phyloP scores from a whole-genome alignment of 2,888 invertebrate species.

The Idaea straminata region DNA sequence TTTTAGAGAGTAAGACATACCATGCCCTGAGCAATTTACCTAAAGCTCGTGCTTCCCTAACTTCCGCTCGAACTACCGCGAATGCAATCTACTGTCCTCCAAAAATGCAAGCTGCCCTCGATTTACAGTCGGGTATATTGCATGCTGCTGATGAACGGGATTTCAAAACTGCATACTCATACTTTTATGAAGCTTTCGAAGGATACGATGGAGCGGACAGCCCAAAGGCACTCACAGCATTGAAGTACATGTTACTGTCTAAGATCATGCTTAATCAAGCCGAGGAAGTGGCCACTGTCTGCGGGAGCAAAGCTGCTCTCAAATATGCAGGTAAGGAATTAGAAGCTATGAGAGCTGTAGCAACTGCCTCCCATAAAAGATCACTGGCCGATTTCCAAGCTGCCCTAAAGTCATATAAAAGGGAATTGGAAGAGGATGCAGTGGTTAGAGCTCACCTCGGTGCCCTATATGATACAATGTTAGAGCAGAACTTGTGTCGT shows the following conservation, averaged over 20 bases:
- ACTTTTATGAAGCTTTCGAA: constrained; percentile 99
- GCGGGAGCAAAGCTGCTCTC: constrained; percentile 97
- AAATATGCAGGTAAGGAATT: constrained; percentile 97
- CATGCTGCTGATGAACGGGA: constrained; percentile 99
- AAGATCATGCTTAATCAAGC: constrained; percentile 99
- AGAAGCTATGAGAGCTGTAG: constrained; percentile 99
- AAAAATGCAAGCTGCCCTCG: constrained; percentile 98
- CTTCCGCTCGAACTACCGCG: constrained; percentile 99
- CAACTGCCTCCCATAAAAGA: constrained; percentile 96
- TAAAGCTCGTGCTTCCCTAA: constrained; percentile 97
- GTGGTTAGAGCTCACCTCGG: constrained; percentile 98
- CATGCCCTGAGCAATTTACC: constrained; percentile 98
- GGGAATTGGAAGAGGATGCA: constrained; percentile 95
- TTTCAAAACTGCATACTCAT: constrained; percentile 99
- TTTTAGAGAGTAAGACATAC: constrained; percentile 99
- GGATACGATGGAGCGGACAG: constrained; percentile 98
- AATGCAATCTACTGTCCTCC: constrained; percentile 99
- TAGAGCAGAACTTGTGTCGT: constrained; percentile 99
- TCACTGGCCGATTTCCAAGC: constrained; percentile 98
- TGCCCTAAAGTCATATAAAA: constrained; percentile 91
- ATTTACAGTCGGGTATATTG: constrained; percentile 97
- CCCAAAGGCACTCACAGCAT: constrained; percentile 93
- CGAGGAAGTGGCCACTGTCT: constrained; percentile 96
- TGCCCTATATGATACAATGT: constrained; percentile 97
- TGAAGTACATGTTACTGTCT: constrained; percentile 99